phyloP scores from a whole-genome alignment of 92 coral and sea anemone genomes.

The Epizoanthus ramosus region DNA sequence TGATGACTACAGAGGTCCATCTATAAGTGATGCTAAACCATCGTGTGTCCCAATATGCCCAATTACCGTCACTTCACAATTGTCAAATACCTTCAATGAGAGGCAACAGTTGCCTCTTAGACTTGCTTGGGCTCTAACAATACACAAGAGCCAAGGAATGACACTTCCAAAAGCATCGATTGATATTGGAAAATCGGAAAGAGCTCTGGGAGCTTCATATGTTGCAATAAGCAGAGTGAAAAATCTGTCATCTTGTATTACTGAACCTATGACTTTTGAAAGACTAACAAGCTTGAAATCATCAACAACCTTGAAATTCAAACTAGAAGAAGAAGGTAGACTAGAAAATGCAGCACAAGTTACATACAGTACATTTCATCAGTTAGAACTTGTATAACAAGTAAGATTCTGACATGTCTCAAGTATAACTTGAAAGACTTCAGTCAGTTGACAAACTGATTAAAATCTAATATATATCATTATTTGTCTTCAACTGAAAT shows the following conservation, averaged over 20 bases:
- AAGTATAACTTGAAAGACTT: too few relatives aligned
- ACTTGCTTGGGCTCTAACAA: slow-evolving; percentile 59
- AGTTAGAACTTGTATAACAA: too few relatives aligned
- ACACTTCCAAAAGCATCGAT: slow-evolving; percentile 52
- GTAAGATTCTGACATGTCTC: too few relatives aligned
- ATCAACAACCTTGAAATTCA: too few relatives aligned
- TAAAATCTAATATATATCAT: too few relatives aligned
- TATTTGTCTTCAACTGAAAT: too few relatives aligned
- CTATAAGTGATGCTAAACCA: not conserved
- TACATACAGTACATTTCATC: too few relatives aligned
- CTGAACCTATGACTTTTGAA: too few relatives aligned
- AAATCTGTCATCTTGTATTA: slow-evolving; percentile 16
- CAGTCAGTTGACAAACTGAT: too few relatives aligned
- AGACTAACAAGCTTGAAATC: too few relatives aligned
- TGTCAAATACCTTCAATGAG: slow-evolving; percentile 37
- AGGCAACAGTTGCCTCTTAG: slow-evolving; percentile 53
- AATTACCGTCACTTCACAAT: slow-evolving; percentile 38
- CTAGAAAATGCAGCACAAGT: too few relatives aligned
- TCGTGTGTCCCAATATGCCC: slow-evolving; percentile 58
- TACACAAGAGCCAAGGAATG: slow-evolving; percentile 54
- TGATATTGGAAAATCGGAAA: slow-evolving; percentile 44
- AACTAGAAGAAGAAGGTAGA: too few relatives aligned
- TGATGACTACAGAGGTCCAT: slow-evolving; percentile 62
- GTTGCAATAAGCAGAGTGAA: slow-evolving; percentile 43
- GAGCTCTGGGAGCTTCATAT: slow-evolving; percentile 46